These are phyloP conservation scores for Pelvicachromis taeniatus DNA, from an alignment of 2,113 vertebrate species.

Conservation along the genomic window DNA sequence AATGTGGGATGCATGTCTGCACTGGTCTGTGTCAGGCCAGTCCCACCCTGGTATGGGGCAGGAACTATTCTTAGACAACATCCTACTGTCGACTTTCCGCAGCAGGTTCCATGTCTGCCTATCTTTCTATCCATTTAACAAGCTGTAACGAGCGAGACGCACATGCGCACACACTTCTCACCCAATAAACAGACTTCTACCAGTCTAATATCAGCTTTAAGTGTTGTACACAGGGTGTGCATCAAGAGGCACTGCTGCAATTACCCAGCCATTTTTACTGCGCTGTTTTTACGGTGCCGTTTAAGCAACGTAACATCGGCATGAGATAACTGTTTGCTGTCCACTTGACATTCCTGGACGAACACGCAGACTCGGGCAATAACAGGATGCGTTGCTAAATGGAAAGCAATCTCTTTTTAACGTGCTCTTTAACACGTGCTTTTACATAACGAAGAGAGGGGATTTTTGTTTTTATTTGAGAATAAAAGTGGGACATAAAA, in stretches of 20 bases:
- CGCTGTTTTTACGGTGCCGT: slow-evolving; percentile 40
- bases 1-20: slow-evolving; percentile 37
- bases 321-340: slow-evolving; percentile 69
- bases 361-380: slow-evolving; percentile 45
- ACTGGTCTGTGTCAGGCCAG: slow-evolving; percentile 12
- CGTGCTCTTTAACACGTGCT: slow-evolving; percentile 21
- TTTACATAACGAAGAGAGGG: slow-evolving; percentile 21
- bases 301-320: slow-evolving; percentile 59
- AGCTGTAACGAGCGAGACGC: slow-evolving; percentile 4
- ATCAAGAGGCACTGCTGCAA: slow-evolving; percentile 41
- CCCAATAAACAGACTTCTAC: slow-evolving; percentile 47
- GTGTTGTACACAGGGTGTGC: slow-evolving; percentile 19
- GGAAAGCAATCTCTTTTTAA: slow-evolving; percentile 39
- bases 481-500: slow-evolving; percentile 39
- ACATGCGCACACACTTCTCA: slow-evolving; percentile 37
- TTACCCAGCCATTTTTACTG: slow-evolving; percentile 41
- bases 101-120: slow-evolving; percentile 8
- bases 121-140: slow-evolving; percentile 36
- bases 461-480: not conserved
- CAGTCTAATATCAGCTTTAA: slow-evolving; percentile 35
- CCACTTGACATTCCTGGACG: slow-evolving; percentile 60
- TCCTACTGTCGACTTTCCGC: not conserved
- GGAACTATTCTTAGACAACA: slow-evolving; percentile 53
- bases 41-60: slow-evolving; percentile 7
- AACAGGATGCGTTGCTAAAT: slow-evolving; percentile 40